Evolutionary conservation across 2,888 invertebrate genomes (phyloP).

Genomic region (Polietes domitor): DNA sequence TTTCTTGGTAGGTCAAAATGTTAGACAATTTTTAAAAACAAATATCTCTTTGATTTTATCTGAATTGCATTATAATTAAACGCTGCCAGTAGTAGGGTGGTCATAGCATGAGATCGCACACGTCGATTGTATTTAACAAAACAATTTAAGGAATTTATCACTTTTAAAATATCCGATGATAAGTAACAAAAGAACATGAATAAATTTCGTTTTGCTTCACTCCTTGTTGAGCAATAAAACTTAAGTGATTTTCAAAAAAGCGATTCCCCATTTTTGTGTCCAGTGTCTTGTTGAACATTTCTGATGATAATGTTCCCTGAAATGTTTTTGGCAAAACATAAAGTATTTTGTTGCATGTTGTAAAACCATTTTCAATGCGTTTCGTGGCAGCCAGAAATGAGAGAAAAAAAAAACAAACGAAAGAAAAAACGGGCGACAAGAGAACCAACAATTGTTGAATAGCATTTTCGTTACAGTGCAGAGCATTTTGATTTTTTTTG

Average conservation of each 20-base stretch:
- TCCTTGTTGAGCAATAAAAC: conserved; percentile 9
- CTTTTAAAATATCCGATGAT: conserved; percentile 57
- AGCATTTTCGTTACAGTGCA: neutral
- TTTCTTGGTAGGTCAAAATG: too few relatives aligned
- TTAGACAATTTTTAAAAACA: too few relatives aligned
- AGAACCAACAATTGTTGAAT: conserved; percentile 29
- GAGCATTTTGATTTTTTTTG: neutral
- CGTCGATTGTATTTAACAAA: conserved; percentile 6
- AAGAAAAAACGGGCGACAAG: neutral
- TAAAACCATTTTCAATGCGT: conserved; percentile 5
- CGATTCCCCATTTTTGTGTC: conserved; percentile 24
- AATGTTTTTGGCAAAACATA: conserved; percentile 24
- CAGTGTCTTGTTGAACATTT: conserved; percentile 31
- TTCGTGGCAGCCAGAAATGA: neutral
- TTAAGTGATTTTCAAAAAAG: conserved; percentile 14
- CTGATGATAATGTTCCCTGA: conserved; percentile 37
- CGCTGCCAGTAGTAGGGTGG: neutral
- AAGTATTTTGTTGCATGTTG: conserved; percentile 49
- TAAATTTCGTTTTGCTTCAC: conserved; percentile 25
- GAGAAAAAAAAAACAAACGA: neutral
- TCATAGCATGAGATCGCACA: neutral
- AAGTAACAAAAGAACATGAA: conserved; percentile 65
- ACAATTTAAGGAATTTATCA: conserved; percentile 64
- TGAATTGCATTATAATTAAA: too few relatives aligned
- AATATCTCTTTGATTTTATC: too few relatives aligned